Conservation (phyloP, 2,113 vertebrate species). For the Phylloscopus trochilus region DNA sequence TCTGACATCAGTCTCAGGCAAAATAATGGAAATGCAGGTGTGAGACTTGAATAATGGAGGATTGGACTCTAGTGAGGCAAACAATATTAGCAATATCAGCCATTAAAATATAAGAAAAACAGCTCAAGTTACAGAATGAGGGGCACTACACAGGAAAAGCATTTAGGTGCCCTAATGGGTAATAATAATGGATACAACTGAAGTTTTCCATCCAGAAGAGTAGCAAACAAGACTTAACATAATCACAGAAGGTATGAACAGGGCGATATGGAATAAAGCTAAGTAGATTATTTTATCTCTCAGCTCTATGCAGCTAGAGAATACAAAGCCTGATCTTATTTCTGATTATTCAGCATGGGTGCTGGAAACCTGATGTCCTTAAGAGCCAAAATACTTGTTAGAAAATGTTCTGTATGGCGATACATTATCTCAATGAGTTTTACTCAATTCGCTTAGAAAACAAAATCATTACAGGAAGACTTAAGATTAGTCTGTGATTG, state of each 20-base stretch:
- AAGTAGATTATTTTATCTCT: not conserved
- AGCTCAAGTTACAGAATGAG: not conserved
- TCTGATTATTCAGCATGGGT: not conserved
- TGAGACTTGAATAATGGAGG: not conserved
- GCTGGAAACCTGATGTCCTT: not conserved
- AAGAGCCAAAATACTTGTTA: not conserved
- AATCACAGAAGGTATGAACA: not conserved
- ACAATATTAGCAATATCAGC: not conserved
- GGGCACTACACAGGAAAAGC: not conserved
- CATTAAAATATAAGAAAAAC: not conserved
- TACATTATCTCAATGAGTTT: not conserved
- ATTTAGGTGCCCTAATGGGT: not conserved
- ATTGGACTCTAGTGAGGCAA: not conserved
- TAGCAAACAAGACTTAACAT: not conserved
- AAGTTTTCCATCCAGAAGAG: not conserved
- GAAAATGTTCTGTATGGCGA: not conserved
- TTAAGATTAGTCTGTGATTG: not conserved
- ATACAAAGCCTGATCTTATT: not conserved
- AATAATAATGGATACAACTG: not conserved
- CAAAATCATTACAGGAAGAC: not conserved
- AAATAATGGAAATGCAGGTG: slow-evolving; percentile 14
- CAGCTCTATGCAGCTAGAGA: not conserved
- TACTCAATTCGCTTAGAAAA: not conserved
- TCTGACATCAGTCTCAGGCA: not conserved
- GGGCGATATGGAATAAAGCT: not conserved